Conservation (phyloP, 2,797 vertebrate genomes). For the Smutsia temminckii region DNA sequence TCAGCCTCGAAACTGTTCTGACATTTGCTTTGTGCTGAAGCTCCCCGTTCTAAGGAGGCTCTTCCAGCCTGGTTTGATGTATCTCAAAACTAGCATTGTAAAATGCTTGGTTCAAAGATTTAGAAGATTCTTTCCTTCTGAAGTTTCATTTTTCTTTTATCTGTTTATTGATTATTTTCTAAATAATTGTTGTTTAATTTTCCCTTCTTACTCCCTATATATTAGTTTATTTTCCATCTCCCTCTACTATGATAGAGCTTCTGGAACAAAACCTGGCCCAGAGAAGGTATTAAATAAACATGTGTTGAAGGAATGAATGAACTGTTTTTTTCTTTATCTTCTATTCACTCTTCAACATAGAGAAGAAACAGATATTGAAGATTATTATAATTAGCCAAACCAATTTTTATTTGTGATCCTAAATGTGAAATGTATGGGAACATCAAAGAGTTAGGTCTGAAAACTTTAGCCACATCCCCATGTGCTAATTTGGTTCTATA, state of each 20-base stretch:
- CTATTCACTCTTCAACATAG: neutral
- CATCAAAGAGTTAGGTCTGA: neutral
- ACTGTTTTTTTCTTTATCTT: neutral
- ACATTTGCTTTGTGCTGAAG: neutral
- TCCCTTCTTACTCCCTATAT: neutral
- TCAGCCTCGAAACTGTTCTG: neutral
- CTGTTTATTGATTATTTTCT: constrained; percentile 20
- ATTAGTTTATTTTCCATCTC: neutral
- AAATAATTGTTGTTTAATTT: neutral
- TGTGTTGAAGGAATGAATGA: neutral
- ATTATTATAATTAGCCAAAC: neutral
- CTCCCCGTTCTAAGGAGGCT: neutral
- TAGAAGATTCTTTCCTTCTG: neutral
- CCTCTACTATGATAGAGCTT: neutral
- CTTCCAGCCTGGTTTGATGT: neutral
- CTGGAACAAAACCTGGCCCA: neutral
- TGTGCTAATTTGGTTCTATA: neutral
- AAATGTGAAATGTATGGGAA: neutral
- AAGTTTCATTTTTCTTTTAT: neutral
- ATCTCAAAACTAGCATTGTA: neutral
- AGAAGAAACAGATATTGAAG: neutral
- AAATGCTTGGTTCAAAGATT: neutral
- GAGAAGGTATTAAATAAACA: neutral
- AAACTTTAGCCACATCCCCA: neutral
- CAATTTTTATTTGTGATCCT: neutral